phyloP scores from a whole-genome alignment of 2,888 invertebrate species.

The Thymelicus acteon region DNA sequence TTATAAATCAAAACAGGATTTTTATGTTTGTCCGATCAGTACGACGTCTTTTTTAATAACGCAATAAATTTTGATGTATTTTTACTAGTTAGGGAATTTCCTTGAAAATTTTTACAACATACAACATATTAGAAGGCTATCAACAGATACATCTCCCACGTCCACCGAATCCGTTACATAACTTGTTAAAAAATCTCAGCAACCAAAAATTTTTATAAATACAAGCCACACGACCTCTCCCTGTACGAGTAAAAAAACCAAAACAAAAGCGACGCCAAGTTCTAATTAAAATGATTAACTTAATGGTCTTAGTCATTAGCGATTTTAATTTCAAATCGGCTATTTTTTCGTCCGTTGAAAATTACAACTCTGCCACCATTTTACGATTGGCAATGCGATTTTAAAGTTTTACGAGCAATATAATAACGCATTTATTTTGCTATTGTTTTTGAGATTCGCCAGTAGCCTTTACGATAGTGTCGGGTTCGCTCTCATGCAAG shows the following conservation, averaged over 20 bases:
- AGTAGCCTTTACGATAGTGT: constrained; percentile 5
- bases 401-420: constrained; percentile 61
- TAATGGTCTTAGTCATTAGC: constrained; percentile 85
- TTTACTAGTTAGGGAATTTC: too few species aligned
- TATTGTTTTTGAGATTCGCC: constrained; percentile 51
- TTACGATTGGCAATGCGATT: constrained; percentile 64
- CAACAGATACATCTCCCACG: too few species aligned
- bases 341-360: constrained; percentile 63
- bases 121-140: too few species aligned
- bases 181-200: not conserved
- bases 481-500: constrained; percentile 1
- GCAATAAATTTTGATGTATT: too few species aligned
- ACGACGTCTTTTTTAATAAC: too few species aligned
- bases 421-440: constrained; percentile 54
- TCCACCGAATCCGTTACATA: too few species aligned
- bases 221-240: constrained; percentile 17
- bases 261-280: constrained; percentile 54
- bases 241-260: constrained; percentile 18
- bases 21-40: too few species aligned
- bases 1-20: too few species aligned
- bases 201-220: constrained; percentile 7
- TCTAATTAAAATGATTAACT: constrained; percentile 86
- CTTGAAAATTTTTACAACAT: too few species aligned
- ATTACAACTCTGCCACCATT: constrained; percentile 67
- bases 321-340: constrained; percentile 81